These are phyloP conservation scores for Julus scandinavius DNA, from an alignment of 2,888 invertebrate genomes.

Conservation along the genomic window DNA sequence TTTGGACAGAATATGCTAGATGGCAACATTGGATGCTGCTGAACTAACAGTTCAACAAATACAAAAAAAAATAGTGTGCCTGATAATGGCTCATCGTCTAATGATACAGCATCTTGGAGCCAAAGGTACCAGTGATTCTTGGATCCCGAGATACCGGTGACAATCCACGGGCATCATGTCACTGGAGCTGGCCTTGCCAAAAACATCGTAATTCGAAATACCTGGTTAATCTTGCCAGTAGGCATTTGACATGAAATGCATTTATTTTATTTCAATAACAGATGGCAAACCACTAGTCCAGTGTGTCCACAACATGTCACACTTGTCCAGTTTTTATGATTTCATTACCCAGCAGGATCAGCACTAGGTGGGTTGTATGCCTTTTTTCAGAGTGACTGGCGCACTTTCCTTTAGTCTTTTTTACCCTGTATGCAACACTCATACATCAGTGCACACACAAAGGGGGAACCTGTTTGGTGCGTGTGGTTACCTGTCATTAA, in stretches of 20 bases:
- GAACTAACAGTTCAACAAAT: too few species aligned
- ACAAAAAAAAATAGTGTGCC: too few species aligned
- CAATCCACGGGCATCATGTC: too few species aligned
- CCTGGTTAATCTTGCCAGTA: constrained; percentile 17
- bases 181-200: background rate
- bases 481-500: constrained; percentile 54
- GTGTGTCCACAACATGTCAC: background rate
- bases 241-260: background rate
- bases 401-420: background rate
- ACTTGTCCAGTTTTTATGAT: constrained; percentile 7
- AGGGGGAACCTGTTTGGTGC: constrained; percentile 51
- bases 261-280: background rate
- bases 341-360: background rate
- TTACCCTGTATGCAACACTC: constrained; percentile 28
- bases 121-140: too few species aligned
- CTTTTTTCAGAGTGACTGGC: constrained; percentile 12
- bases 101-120: too few species aligned
- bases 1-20: too few species aligned
- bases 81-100: too few species aligned
- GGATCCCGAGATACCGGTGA: too few species aligned
- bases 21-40: too few species aligned
- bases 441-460: constrained; percentile 41
- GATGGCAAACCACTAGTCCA: background rate
- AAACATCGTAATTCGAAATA: background rate
- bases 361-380: constrained; percentile 11